Base-by-base conservation (phyloP, 2,888 invertebrate genomes). In the Teleiodes luculella region DNA sequence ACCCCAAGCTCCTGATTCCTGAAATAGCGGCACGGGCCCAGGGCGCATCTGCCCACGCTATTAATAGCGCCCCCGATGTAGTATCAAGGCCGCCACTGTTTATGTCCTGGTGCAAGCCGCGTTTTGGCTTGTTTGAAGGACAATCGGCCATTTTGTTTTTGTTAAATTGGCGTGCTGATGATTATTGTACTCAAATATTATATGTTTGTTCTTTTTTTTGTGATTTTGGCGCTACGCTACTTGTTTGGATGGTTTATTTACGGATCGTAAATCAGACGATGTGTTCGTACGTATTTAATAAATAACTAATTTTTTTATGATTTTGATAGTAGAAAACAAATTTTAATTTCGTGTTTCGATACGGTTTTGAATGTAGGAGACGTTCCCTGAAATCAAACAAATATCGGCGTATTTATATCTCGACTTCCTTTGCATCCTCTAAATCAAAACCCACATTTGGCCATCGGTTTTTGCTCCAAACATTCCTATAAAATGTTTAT, bases 401-500 rank as follows among this genome's bases (percentile, higher is more conserved):
- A 28, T 46, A 46, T 30, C 28, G 11, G 36, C 24, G 36, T 49
- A 49, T 49, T 49, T 49, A 48, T 28, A 51, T 41, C 30, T 16
- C 33, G 47, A 83, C 87, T 86, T 89, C 88, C 88, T 86, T 68
- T 67, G 63, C 72, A 76, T 72, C 74, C 80, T 31, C 79, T 68
- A 79, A 80, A 83, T 83, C 76, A 78, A 80, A 76, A 74, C 74
- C 78, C 74, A 84, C 87, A 87, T 87, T 87, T 85, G 86, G 86
- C 76, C 77, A 62, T 71, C 67, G 80, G 80, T 88, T 89, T 89
- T 89, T 88, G 86, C 82, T 75, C 73, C 72, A 70, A 77, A 84
- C 83, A 87, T 88, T 87, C 87, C 85, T 83, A 89, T 89, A 88
- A 89, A 89, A 88, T 89, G 87, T 89, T 89, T 88, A 89, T 89